Evolutionary conservation across 2,888 invertebrate genomes (phyloP).

Genomic region (Lepidocyrtoides sp.): DNA sequence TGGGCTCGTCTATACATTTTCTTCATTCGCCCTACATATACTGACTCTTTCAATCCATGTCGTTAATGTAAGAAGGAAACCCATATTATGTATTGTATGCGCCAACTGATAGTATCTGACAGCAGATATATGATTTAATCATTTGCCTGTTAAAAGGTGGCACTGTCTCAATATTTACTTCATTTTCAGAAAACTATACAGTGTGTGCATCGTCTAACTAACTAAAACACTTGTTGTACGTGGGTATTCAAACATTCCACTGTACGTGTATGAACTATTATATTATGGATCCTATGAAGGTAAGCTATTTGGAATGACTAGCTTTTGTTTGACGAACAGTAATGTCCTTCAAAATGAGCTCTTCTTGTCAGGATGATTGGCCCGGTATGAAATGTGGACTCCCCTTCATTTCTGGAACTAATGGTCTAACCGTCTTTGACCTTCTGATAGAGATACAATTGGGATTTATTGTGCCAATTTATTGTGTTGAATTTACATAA

Average conservation of each 20-base stretch:
- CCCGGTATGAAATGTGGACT: background rate
- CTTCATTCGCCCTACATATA: background rate
- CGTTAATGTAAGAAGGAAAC: background rate
- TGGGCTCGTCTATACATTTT: constrained; percentile 22
- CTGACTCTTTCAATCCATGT: background rate
- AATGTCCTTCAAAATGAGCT: constrained; percentile 32
- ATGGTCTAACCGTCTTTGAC: background rate
- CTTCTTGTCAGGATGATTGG: background rate
- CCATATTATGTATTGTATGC: background rate
- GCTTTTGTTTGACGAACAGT: background rate
- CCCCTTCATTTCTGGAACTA: background rate
- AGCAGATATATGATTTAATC: background rate
- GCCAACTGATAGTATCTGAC: background rate
- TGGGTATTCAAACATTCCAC: background rate
- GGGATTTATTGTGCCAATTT: too few species aligned
- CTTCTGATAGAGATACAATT: constrained; percentile 21
- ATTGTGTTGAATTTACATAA: too few species aligned
- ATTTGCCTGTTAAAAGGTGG: background rate
- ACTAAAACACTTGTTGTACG: background rate
- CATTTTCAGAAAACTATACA: background rate
- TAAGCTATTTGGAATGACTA: background rate
- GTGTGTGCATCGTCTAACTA: background rate
- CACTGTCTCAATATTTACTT: background rate
- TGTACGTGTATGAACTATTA: background rate
- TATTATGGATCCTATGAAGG: too few species aligned